Evolutionary conservation across 1,140 invertebrate species (phyloP).

Genomic region (Babylonia areolata): DNA sequence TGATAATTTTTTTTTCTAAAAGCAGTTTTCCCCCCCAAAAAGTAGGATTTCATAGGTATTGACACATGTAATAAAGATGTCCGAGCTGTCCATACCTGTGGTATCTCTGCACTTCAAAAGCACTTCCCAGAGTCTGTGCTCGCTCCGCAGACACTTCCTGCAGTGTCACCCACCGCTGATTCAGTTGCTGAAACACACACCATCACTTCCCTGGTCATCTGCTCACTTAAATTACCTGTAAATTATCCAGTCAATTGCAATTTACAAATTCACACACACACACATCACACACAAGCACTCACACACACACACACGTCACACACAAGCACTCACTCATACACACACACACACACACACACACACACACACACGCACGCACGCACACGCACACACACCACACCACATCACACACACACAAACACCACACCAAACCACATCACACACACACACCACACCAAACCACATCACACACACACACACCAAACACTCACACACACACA

Average conservation of each 20-base stretch:
- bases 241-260: too few species aligned
- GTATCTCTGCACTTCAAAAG: slow-evolving; percentile 99
- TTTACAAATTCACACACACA: too few species aligned
- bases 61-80: too few species aligned
- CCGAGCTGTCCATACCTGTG: slow-evolving; percentile 82
- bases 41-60: too few species aligned
- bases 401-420: background rate
- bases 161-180: slow-evolving; percentile 73
- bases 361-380: background rate
- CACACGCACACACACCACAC: background rate
- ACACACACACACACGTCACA: too few species aligned
- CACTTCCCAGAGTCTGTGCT: slow-evolving; percentile 95
- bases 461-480: background rate
- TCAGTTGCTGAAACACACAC: slow-evolving; percentile 79
- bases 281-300: too few species aligned
- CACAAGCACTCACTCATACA: background rate
- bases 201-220: slow-evolving; percentile 70
- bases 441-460: background rate
- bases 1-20: too few species aligned
- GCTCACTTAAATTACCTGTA: too few species aligned
- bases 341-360: slow-evolving; percentile 16
- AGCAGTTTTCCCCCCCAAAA: too few species aligned
- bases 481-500: slow-evolving; percentile 12
- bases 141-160: slow-evolving; percentile 82
- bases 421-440: too few species aligned